phyloP scores from a whole-genome alignment of 64 coral and sea anemone species.

The Dendrophyllia cribrosa region DNA sequence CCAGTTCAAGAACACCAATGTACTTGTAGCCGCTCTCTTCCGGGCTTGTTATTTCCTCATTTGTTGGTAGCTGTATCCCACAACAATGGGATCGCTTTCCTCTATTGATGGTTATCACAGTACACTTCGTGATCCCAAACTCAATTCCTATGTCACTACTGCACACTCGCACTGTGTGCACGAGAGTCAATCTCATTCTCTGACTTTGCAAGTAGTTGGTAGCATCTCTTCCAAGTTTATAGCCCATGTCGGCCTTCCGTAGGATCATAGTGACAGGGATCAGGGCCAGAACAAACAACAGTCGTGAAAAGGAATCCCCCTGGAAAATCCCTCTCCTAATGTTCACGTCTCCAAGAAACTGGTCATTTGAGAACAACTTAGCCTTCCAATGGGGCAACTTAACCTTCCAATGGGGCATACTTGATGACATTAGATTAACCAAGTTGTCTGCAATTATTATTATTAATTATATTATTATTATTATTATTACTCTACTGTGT shows the following conservation, averaged over 20 bases:
- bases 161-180: background rate
- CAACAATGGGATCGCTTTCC: background rate
- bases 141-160: constrained; percentile 4
- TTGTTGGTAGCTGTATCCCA: background rate
- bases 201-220: background rate
- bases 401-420: background rate
- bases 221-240: background rate
- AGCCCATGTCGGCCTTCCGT: background rate
- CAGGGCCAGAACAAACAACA: background rate
- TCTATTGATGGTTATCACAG: constrained; percentile 8
- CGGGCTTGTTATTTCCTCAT: background rate
- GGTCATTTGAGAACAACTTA: background rate
- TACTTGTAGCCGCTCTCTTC: background rate
- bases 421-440: background rate
- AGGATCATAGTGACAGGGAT: background rate
- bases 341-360: background rate
- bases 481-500: too few species aligned
- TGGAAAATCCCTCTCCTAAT: background rate
- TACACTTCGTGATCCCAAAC: constrained; percentile 14
- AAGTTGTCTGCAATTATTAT: too few species aligned
- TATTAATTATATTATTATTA: too few species aligned
- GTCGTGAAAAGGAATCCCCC: background rate
- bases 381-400: background rate
- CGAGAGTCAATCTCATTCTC: background rate
- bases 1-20: background rate